Percentiles rank a stretch among this genome's conserved stretches.
Conservation (phyloP, 2,888 invertebrate species). For the Cheilosia impressa region DNA sequence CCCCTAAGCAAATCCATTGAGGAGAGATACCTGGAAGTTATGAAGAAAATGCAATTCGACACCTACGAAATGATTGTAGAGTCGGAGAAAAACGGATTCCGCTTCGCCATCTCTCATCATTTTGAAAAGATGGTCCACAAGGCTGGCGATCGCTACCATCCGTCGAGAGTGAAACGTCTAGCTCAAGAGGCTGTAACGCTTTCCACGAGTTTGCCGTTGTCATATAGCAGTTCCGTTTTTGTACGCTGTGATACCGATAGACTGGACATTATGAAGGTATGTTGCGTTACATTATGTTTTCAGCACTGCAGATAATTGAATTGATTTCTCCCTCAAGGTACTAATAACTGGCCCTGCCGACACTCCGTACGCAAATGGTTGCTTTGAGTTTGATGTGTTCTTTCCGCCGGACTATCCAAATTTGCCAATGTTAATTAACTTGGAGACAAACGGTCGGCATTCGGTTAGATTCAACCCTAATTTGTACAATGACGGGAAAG, state of each 20-base stretch:
- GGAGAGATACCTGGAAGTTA: constrained; percentile 92
- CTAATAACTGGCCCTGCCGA: constrained; percentile 96
- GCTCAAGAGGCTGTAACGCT: constrained; percentile 98
- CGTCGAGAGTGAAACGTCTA: constrained; percentile 93
- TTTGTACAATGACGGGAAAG: constrained; percentile 97
- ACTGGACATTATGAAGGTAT: constrained; percentile 96
- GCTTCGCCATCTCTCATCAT: constrained; percentile 94
- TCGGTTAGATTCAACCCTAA: constrained; percentile 96
- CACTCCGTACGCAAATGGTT: constrained; percentile 96
- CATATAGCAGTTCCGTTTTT: constrained; percentile 97
- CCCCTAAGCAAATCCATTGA: constrained; percentile 86
- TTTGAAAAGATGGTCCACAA: constrained; percentile 94
- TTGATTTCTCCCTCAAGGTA: constrained; percentile 85
- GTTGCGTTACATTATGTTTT: neutral
- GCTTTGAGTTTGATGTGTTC: constrained; percentile 95
- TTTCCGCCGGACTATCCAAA: constrained; percentile 93
- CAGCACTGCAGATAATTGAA: neutral
- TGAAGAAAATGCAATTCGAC: constrained; percentile 96
- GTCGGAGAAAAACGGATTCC: constrained; percentile 88
- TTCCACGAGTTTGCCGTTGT: constrained; percentile 95
- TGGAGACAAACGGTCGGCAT: constrained; percentile 95
- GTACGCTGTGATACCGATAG: constrained; percentile 97
- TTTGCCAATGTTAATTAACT: constrained; percentile 94
- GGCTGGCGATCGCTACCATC: constrained; percentile 93
- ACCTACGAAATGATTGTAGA: constrained; percentile 96